phyloP scores from a whole-genome alignment of 2,797 vertebrate genomes.

The Cynodonichthys magdalenae region DNA sequence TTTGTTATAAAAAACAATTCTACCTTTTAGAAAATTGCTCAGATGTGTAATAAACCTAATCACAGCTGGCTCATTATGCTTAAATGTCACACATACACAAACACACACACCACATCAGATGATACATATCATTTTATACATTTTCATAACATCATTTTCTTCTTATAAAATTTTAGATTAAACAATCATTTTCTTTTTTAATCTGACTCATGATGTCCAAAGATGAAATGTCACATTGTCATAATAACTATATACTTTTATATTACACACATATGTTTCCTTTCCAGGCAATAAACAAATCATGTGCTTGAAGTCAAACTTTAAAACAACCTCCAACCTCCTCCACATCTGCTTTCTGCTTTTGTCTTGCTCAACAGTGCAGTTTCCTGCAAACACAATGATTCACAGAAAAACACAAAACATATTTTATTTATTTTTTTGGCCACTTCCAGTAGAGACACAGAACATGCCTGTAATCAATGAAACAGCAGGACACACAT shows the following conservation, averaged over 20 bases:
- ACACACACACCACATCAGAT: constrained; percentile 1
- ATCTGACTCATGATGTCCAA: background rate
- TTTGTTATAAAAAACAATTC: background rate
- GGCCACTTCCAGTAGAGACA: constrained; percentile 21
- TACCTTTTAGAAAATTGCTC: background rate
- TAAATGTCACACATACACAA: background rate
- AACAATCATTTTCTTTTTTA: too few species aligned
- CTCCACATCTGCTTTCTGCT: background rate
- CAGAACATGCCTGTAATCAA: constrained; percentile 18
- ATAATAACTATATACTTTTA: too few species aligned
- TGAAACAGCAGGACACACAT: constrained; percentile 8
- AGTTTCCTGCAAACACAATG: constrained; percentile 55
- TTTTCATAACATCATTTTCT: too few species aligned
- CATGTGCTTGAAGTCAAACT: constrained; percentile 11
- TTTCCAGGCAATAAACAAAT: background rate
- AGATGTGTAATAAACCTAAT: background rate
- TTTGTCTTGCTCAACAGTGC: constrained; percentile 50
- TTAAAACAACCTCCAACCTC: constrained; percentile 6
- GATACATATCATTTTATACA: background rate
- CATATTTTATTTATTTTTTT: constrained; percentile 1
- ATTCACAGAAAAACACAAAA: constrained; percentile 50
- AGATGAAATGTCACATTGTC: too few species aligned
- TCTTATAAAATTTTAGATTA: background rate
- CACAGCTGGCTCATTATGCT: background rate
- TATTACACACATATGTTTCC: too few species aligned